Percentiles rank a stretch among this genome's conserved stretches.
phyloP scores from a whole-genome alignment of 2,888 invertebrate genomes.

The Tineola bisselliella region DNA sequence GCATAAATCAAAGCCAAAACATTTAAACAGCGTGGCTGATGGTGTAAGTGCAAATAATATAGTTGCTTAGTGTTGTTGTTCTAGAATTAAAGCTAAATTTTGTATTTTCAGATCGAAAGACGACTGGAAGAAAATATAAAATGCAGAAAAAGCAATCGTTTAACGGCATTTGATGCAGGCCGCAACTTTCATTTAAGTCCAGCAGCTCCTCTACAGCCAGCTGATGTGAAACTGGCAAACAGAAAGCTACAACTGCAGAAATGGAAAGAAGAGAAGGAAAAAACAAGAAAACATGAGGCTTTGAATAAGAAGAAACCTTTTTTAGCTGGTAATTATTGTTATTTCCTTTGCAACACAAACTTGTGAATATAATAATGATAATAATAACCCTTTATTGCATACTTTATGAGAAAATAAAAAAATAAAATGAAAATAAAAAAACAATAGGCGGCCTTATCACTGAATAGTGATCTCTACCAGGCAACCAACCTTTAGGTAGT shows the following conservation, averaged over 20 bases:
- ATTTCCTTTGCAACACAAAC: too few relatives aligned
- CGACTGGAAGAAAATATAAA: slow-evolving; percentile 36
- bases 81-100: too few relatives aligned
- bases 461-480: too few relatives aligned
- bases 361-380: too few relatives aligned
- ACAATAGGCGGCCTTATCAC: too few relatives aligned
- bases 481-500: too few relatives aligned
- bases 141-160: slow-evolving; percentile 35
- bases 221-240: slow-evolving; percentile 30
- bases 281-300: slow-evolving; percentile 37
- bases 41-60: slow-evolving; percentile 39
- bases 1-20: slow-evolving; percentile 43
- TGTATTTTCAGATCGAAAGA: slow-evolving; percentile 37
- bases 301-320: slow-evolving; percentile 50
- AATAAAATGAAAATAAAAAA: too few relatives aligned
- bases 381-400: too few relatives aligned
- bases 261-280: slow-evolving; percentile 55
- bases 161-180: slow-evolving; percentile 38
- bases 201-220: background rate
- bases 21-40: slow-evolving; percentile 41
- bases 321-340: slow-evolving; percentile 26
- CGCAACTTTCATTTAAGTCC: slow-evolving; percentile 32
- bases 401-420: too few relatives aligned
- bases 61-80: too few relatives aligned
- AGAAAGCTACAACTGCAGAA: slow-evolving; percentile 43